Evolutionary conservation across 2,113 vertebrate genomes (phyloP).

Genomic region (Regulus satrapa): DNA sequence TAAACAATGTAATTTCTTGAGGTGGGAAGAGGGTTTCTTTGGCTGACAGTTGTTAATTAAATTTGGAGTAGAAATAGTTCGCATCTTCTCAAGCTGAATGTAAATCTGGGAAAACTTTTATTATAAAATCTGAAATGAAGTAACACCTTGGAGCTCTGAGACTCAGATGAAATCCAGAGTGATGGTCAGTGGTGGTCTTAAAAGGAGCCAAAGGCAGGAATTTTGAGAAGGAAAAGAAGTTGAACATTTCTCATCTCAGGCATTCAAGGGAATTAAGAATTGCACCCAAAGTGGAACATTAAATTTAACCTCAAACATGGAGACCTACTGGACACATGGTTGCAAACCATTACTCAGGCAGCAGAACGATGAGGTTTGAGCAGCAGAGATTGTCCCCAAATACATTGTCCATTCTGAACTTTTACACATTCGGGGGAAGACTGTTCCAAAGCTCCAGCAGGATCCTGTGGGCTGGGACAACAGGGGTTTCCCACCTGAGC

Average conservation of each 20-base stretch:
- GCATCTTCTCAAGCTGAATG: neutral
- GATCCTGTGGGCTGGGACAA: fast-evolving
- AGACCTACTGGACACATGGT: neutral
- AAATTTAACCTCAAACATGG: neutral
- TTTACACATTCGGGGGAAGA: neutral
- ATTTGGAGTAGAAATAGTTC: neutral
- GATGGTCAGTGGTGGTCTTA: neutral
- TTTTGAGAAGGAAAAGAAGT: neutral
- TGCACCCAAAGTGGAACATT: neutral
- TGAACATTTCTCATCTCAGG: neutral
- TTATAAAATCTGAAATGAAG: neutral
- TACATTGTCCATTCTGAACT: neutral
- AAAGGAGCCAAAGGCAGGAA: neutral
- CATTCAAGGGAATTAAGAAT: neutral
- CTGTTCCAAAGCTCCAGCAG: neutral
- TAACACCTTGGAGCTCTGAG: neutral
- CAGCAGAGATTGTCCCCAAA: neutral
- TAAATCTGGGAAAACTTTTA: neutral
- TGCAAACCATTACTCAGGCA: neutral
- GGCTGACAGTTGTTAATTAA: neutral
- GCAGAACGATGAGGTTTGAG: neutral
- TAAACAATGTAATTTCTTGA: neutral
- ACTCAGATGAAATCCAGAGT: neutral
- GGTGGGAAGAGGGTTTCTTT: neutral
- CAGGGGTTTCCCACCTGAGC: neutral